Evolutionary conservation across 2,888 invertebrate genomes (phyloP), one percentile per base, ranked within the genome.

Genomic region (Penaeus monodon): DNA sequence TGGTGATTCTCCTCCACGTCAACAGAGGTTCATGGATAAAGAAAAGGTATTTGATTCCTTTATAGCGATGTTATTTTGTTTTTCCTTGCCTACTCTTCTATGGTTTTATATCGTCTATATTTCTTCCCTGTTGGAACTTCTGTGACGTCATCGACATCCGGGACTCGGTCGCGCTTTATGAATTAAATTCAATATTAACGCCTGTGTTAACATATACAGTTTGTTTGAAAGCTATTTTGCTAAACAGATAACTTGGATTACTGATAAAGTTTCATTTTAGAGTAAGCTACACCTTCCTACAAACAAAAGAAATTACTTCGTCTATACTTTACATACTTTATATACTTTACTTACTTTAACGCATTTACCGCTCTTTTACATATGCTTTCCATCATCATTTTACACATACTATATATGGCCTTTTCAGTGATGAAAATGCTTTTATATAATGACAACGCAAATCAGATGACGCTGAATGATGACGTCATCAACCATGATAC

Each of bases 71-170:
- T 2, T 22, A 33, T 76, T 81, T 85, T 81, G 85, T 85, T 85
- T 49, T 24, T 1, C 12, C 0, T 2, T 24, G 38, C 17, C 1
- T 2, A 1, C 7, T 66, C n/a, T 1, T 7, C n/a, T 29, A 3
- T 7, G 10, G 20, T 22, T 0, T 84, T 88, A 24, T 76, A 29
- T 76, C 84, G 80, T 88, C 63, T 88, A 88, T 88, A 76, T 84
- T 74, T 88, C 87, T 84, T 88, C 87, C 87, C 87, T 88, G 87
- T 88, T 88, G 87, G 87, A 88, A 88, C 87, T 84, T 88, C 76
- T 74, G 84, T 88, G 87, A 88, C 87, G 87, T 88, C 80, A 88
- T 73, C 64, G 73, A 8, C 64, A 68, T 63, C 68, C 74, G 77
- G 78, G 83, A n/a, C 68, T 70, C 33, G 65, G 74, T 64, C 77